A percentile compares a stretch with the other conserved stretches of the same genome.
Conservation (phyloP, 2,113 vertebrate species). For the Pelecanoides urinatrix region DNA sequence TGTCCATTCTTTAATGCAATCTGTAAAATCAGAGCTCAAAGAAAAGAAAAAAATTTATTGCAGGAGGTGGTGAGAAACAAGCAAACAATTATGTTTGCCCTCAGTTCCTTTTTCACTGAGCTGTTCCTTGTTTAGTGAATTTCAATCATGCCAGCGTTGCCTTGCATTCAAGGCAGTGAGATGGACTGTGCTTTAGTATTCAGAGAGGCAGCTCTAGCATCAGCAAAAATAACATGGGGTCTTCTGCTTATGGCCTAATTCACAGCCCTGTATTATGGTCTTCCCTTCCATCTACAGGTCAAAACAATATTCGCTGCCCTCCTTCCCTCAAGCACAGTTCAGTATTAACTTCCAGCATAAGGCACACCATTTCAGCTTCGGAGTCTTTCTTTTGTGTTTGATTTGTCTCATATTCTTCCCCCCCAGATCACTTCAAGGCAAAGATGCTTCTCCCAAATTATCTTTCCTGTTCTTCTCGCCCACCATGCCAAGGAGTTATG, state of each 20-base stretch:
- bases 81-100: not conserved
- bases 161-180: not conserved
- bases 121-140: not conserved
- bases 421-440: not conserved
- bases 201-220: not conserved
- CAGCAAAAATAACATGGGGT: not conserved
- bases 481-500: not conserved
- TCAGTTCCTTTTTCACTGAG: not conserved
- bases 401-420: not conserved
- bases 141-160: not conserved
- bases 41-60: not conserved
- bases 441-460: not conserved
- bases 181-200: not conserved
- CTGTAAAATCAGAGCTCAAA: not conserved
- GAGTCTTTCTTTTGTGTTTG: not conserved
- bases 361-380: not conserved
- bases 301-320: not conserved
- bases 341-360: not conserved
- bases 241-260: not conserved
- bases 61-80: not conserved
- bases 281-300: not conserved
- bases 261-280: not conserved
- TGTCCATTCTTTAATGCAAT: not conserved
- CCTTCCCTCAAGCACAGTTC: not conserved
- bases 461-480: not conserved